Base-by-base conservation (phyloP, 2,113 vertebrate species). In the Periophthalmus modestus region DNA sequence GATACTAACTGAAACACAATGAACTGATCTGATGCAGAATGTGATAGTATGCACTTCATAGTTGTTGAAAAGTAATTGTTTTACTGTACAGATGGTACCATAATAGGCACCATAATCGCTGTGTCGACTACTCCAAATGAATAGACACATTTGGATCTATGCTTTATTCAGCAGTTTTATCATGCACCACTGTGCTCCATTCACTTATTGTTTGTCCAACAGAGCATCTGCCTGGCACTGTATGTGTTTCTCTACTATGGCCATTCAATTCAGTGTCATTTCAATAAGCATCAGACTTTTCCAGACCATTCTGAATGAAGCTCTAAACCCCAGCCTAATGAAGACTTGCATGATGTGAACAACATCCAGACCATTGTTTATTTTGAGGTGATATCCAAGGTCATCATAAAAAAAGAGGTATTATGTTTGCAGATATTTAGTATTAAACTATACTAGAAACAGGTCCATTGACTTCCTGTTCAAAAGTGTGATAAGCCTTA, bases 201-300 rank as follows among this genome's bases (percentile, higher is more conserved):
- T 88, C 86, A 88, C 52, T 86, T 74, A 77, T 77, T 81, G 75
- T 79, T 83, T 34, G 59, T 75, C 84, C 67, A 89, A 83, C 84
- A 83, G 77, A 79, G 74, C 80, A 77, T 86, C 83, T 84, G 86
- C 79, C 75, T 85, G 91, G 85, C 87, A 90, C 79, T 67, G 85
- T 84, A 68, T 72, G 71, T 59, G 75, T 71, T 68, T 76, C 79
- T 36, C 61, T 3, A 76, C 80, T 80, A 66, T 59, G 79, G 67
- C 82, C 78, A 87, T 88, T 89, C 80, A 85, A 72, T 69, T 65
- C 72, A 84, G 82, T 82, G 84, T 78, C 85, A 85, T 91, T 89
- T 83, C 55, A 83, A 84, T 87, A 82, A 70, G 82, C 76, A 88
- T 82, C 62, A 86, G 82, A 54, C 70, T 65, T 83, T 90, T 91